These are phyloP conservation scores for Solea solea DNA, from an alignment of 2,113 vertebrate genomes.

Conservation along the genomic window DNA sequence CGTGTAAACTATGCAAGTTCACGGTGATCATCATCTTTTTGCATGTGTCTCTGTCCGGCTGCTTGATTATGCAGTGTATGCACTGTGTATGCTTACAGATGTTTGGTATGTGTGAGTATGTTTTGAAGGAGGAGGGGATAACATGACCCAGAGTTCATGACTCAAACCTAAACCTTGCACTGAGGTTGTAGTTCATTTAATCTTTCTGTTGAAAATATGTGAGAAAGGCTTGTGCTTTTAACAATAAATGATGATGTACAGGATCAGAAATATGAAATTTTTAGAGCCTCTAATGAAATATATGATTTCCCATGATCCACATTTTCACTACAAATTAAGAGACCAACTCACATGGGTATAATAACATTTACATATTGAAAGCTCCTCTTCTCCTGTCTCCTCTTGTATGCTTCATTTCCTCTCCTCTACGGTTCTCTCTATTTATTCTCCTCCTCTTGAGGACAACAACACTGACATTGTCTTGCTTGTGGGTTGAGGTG, in stretches of 20 bases:
- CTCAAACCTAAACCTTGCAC: conserved; percentile 18
- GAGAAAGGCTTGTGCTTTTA: no score
- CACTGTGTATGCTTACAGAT: not conserved
- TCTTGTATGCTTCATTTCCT: not conserved
- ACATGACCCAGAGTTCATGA: conserved; percentile 10
- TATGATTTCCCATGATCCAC: conserved; percentile 62
- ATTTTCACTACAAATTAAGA: conserved; percentile 44
- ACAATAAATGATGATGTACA: no score
- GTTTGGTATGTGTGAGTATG: conserved; percentile 4
- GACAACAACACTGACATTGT: not conserved
- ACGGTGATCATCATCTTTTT: not conserved
- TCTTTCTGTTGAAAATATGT: not conserved
- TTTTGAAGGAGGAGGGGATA: not conserved
- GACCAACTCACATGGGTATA: conserved; percentile 55
- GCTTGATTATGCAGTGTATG: not conserved
- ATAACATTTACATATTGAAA: conserved; percentile 35
- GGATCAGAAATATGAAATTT: no score
- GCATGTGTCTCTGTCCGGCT: not conserved
- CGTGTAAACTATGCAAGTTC: conserved; percentile 4
- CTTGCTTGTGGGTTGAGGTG: no score
- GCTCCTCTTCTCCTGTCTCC: not conserved
- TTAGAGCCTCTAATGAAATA: conserved; percentile 27
- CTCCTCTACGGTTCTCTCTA: no score
- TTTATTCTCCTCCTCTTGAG: not conserved
- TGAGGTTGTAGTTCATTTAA: conserved; percentile 10